phyloP scores from a whole-genome alignment of 23 tunicate species.

The Ciona savignyi region DNA sequence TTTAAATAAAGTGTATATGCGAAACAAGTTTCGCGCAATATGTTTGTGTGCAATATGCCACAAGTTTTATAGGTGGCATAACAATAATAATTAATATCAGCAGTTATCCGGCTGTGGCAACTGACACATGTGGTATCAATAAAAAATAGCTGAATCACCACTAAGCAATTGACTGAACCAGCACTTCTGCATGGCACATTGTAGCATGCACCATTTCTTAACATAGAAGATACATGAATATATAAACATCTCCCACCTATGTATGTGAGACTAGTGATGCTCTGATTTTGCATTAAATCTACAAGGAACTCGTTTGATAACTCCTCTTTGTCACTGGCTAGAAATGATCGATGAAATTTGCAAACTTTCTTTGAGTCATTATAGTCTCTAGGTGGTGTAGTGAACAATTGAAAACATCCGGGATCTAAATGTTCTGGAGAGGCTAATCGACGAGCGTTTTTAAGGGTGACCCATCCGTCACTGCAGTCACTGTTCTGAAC shows the following conservation, averaged over 20 bases:
- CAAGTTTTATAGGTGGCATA: no score
- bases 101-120: no score
- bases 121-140: no score
- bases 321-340: slow-evolving; percentile 43
- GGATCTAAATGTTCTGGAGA: slow-evolving; percentile 33
- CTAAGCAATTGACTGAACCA: no score
- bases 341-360: slow-evolving; percentile 3
- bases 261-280: not conserved
- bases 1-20: no score
- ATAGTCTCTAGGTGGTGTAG: not conserved
- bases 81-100: no score
- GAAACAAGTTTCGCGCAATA: no score
- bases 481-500: slow-evolving; percentile 36
- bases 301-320: slow-evolving; percentile 6
- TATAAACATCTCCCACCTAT: not conserved
- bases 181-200: no score
- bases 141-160: no score
- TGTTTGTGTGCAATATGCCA: no score
- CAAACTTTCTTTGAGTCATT: slow-evolving; percentile 32
- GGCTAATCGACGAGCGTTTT: slow-evolving; percentile 19
- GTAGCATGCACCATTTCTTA: no score
- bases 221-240: not conserved
- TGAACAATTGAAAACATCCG: slow-evolving; percentile 22
- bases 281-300: not conserved
- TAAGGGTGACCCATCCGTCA: slow-evolving; percentile 6